Evolutionary conservation across 2,888 invertebrate species (phyloP).

Genomic region (Sphecodes monilicornis): DNA sequence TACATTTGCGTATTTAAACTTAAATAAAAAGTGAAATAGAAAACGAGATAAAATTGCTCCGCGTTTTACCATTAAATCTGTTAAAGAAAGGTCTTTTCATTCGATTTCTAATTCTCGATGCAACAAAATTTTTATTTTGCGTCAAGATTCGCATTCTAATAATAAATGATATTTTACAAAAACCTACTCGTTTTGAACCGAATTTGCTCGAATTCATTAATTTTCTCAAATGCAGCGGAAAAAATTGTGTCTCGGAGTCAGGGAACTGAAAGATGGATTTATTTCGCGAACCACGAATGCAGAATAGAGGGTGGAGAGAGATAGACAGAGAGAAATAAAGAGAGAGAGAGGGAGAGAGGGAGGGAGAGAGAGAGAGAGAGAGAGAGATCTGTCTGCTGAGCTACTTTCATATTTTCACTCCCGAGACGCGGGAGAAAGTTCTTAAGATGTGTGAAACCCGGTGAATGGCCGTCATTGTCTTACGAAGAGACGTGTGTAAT

Average conservation of each 20-base stretch:
- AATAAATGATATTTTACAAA: neutral
- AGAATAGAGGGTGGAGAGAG: conserved; percentile 30
- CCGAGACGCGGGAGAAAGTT: conserved; percentile 82
- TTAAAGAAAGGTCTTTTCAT: no score
- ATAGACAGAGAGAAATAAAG: conserved; percentile 15
- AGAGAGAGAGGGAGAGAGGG: conserved; percentile 54
- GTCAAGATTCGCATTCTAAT: no score
- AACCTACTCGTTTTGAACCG: no score
- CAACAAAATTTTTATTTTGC: no score
- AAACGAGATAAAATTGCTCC: no score
- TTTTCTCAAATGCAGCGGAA: neutral
- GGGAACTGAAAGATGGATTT: conserved; percentile 14
- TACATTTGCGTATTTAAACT: no score
- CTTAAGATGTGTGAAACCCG: conserved; percentile 80
- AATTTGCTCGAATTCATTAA: neutral
- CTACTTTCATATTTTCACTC: conserved; percentile 85
- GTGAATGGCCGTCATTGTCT: conserved; percentile 76
- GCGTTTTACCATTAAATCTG: no score
- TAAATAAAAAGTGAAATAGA: no score
- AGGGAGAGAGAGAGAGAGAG: conserved; percentile 65
- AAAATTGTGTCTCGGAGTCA: neutral
- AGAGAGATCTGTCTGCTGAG: conserved; percentile 77
- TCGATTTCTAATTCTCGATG: no score
- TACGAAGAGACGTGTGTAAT: conserved; percentile 71
- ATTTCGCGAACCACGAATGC: neutral